Base-by-base conservation (phyloP, 2,888 invertebrate species). In the Globia sparganii region DNA sequence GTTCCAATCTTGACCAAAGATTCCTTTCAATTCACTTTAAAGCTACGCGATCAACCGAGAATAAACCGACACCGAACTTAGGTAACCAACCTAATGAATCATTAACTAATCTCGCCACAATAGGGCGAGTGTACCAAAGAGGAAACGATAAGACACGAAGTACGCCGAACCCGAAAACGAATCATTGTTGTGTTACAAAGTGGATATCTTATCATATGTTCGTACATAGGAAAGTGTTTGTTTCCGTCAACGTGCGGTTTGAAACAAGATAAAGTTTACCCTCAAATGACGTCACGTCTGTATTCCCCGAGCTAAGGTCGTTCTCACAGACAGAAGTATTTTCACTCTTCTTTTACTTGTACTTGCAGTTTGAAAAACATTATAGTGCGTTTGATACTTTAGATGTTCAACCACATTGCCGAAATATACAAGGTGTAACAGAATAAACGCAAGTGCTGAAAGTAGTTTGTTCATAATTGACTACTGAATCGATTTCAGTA, bases 51-150 rank as follows among this genome's bases (percentile, higher is more conserved):
- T 75, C 85, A 70, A 72, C 85, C 58, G 66, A 82, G 40, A 75
- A 49, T 75, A 34, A 84, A 62, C 75, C 40, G 25, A 61, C 11
- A 66, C 43, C 69, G 61, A 85, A 89, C 78, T 85, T 83, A 81
- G 77, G 79, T 75, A 85, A 79, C 78, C 69, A 88, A 88, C 85
- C 86, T 91, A 94, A 94, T 95, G 95, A 95, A 91, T 95, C 94
- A 95, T 93, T 92, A 91, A 88, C 90, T 95, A 94, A 95, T 94
- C 94, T 94, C 85, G 77, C 88, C 87, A 95, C 93, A 94, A 94
- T 91, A 91, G 90, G 88, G 89, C 86, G 89, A 91, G 87, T 93
- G 93, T 94, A 92, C 88, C 88, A 90, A 91, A 92, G 91, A 95
- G 95, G 96, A 95, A 91, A 93, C 82, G 96, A 96, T 96, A 96